Conservation (phyloP, 2,888 invertebrate genomes). For the Molorchus minor region DNA sequence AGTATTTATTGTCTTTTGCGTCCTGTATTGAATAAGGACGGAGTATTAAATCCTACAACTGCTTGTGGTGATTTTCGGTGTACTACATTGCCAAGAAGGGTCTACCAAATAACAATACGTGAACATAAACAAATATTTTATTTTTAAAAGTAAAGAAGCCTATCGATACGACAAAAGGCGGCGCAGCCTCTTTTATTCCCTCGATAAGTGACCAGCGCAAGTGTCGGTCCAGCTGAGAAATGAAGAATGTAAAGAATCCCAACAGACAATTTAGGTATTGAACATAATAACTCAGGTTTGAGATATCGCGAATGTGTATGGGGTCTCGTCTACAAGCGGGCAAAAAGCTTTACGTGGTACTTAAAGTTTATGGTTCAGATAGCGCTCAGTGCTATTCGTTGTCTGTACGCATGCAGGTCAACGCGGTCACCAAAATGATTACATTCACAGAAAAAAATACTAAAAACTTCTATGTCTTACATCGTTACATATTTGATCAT, state of each 20-base stretch:
- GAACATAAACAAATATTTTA: too few relatives aligned
- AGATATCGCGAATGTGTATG: constrained; percentile 44
- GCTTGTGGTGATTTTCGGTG: too few relatives aligned
- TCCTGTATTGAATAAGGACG: too few relatives aligned
- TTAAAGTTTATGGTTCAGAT: constrained; percentile 53
- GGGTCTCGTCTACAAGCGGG: constrained; percentile 47
- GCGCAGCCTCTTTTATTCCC: constrained; percentile 18
- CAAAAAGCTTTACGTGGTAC: constrained; percentile 56
- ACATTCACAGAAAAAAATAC: constrained; percentile 21
- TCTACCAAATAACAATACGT: too few relatives aligned
- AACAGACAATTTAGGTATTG: constrained; percentile 44
- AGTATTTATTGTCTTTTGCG: too few relatives aligned
- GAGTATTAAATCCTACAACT: too few relatives aligned
- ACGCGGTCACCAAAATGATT: constrained; percentile 30
- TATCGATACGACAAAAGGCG: constrained; percentile 4
- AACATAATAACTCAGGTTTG: constrained; percentile 48
- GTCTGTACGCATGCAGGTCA: constrained; percentile 46
- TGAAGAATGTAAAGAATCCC: constrained; percentile 41
- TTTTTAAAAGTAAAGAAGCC: too few relatives aligned
- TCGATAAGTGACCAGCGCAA: constrained; percentile 27
- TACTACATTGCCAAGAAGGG: too few relatives aligned
- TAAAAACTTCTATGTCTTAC: constrained; percentile 18
- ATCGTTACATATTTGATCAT: too few relatives aligned
- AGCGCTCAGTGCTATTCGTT: constrained; percentile 51
- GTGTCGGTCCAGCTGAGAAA: constrained; percentile 24